phyloP scores from a whole-genome alignment of 37 sponge, comb jelly and placozoan species.

The Agelas oroides region DNA sequence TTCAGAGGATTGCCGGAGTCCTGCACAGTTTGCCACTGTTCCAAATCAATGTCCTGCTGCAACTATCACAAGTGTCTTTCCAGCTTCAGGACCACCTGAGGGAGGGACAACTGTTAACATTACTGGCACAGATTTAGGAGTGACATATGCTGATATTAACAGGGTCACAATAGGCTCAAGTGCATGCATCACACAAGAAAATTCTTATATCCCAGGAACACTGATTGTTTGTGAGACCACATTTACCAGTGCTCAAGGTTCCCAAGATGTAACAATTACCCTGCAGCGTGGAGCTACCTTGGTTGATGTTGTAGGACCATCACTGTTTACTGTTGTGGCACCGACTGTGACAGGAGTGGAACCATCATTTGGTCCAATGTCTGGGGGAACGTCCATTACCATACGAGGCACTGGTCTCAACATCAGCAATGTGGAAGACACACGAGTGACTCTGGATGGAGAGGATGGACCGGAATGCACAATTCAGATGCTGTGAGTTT shows the following conservation, averaged over 20 bases:
- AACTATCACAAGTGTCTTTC: slow-evolving; percentile 41
- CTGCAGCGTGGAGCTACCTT: too few relatives aligned
- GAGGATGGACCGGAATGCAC: neutral
- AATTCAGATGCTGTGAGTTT: slow-evolving; percentile 11
- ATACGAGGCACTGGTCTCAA: slow-evolving; percentile 65
- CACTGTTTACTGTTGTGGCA: slow-evolving; percentile 7
- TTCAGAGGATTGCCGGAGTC: too few relatives aligned
- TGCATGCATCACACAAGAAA: slow-evolving; percentile 23
- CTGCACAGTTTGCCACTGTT: neutral
- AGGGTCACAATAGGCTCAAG: slow-evolving; percentile 21
- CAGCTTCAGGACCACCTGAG: slow-evolving; percentile 55
- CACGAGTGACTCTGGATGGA: slow-evolving; percentile 33
- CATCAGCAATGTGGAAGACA: slow-evolving; percentile 61
- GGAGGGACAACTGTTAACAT: slow-evolving; percentile 74
- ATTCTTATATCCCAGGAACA: slow-evolving; percentile 37
- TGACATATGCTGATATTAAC: slow-evolving; percentile 27
- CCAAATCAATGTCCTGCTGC: slow-evolving; percentile 46
- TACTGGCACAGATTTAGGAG: slow-evolving; percentile 77
- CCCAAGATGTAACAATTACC: too few relatives aligned
- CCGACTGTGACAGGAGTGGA: slow-evolving; percentile 40
- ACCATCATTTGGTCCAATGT: slow-evolving; percentile 75
- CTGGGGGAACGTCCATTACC: slow-evolving; percentile 73
- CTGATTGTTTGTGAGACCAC: slow-evolving; percentile 41
- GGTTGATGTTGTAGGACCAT: too few relatives aligned
- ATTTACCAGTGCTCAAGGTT: too few relatives aligned